Base-by-base conservation (phyloP, 2,113 vertebrate species). In the Sylvia atricapilla region DNA sequence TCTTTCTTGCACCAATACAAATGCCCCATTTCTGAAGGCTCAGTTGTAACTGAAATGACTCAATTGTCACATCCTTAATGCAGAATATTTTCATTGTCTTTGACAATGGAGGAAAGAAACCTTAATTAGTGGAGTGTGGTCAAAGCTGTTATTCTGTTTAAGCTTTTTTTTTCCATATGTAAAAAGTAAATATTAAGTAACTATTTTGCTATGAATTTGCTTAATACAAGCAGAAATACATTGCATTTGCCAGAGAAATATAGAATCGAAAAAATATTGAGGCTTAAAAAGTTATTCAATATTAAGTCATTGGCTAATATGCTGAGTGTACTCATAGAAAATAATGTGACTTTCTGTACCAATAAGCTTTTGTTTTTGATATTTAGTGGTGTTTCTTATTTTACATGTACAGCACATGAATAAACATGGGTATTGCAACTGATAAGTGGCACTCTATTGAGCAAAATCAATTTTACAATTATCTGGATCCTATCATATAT, bases 41-140 rank as follows among this genome's bases (percentile, higher is more conserved):
- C 28, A 43, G 9, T 9, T 77, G 9, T 27, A 80, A 66, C 11
- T 50, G 28, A 2, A 13, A 13, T 52, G 30, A 75, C 28, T 63
- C 25, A 46, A 11, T 25, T 19, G 5, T 53, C 30, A 72, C 0
- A 0, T 2, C 11, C 7, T 47, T 53, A 41, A 12, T 19, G n/a
- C 20, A 70, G 8, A 84, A n/a, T 49, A 62, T n/a, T 17, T 87
- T 84, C n/a, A 25, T 49, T 69, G 33, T 47, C 44, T 84, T 82
- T 84, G 41, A 66, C 8, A 88, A 27, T 6, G 15, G 6, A 69
- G 15, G 7, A 84, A 81, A 89, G 24, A 11, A 53, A 80, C 41
- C 5, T 5, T 53, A 59, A n/a, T 3, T 43, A 43, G 66, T 25
- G 3, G 21, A 86, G 11, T 1, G 5, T 49, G 6, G 21, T 35